Conservation (phyloP, 1,140 invertebrate genomes). For the Scylla paramamosain region DNA sequence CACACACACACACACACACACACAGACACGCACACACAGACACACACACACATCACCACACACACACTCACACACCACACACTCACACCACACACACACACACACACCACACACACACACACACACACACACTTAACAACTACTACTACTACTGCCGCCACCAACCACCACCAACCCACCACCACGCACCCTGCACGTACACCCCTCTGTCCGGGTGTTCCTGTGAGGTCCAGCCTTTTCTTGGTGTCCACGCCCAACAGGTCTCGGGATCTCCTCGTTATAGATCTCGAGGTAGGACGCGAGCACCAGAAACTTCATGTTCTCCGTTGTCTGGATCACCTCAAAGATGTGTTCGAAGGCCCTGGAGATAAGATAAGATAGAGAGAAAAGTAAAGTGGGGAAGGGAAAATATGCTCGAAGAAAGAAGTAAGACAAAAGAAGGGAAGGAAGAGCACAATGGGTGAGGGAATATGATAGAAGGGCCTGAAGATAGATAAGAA, state of each 20-base stretch:
- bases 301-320: slow-evolving; percentile 91
- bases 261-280: slow-evolving; percentile 88
- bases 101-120: background rate
- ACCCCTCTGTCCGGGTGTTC: slow-evolving; percentile 90
- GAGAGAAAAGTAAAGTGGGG: background rate
- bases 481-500: too few species aligned
- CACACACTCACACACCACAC: too few species aligned
- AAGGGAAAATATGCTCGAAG: too few species aligned
- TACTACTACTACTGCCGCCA: too few species aligned
- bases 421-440: too few species aligned
- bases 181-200: slow-evolving; percentile 86
- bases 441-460: too few species aligned
- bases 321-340: slow-evolving; percentile 90
- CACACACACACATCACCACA: too few species aligned
- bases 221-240: slow-evolving; percentile 87
- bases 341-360: slow-evolving; percentile 96
- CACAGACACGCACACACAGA: background rate
- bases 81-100: background rate
- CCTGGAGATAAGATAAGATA: slow-evolving; percentile 79
- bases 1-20: background rate
- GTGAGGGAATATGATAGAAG: too few species aligned
- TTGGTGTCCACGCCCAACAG: slow-evolving; percentile 86
- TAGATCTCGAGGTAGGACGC: slow-evolving; percentile 97
- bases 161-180: too few species aligned
- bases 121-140: too few species aligned